Evolutionary conservation across 2,888 invertebrate species (phyloP), one percentile per base, ranked within the genome.

Genomic region (Rotaria macrura): DNA sequence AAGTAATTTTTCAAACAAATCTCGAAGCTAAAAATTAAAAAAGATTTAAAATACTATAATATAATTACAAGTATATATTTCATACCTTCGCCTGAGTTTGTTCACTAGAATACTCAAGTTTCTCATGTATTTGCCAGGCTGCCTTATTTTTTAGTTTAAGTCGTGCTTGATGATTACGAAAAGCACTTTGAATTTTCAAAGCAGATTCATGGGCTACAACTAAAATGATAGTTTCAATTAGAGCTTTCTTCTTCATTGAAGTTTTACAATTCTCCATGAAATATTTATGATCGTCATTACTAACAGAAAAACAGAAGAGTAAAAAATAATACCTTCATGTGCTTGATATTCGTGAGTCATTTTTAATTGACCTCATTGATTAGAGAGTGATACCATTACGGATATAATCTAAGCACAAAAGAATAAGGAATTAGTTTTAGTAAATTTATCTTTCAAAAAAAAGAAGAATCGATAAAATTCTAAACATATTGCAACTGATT

Each of bases 91-190:
- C 23, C 25, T 74, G 38, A 38, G 74, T 74, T 74, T 74, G 74
- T 74, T 74, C 74, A 40, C 74, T 74, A 7, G 74, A 38, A 74
- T 74, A 74, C 34, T 74, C 74, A 40, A 74, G 74, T 74, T 74
- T 74, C 40, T 74, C 74, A 74, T 74, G 74, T 23, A 40, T 74
- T 74, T 74, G 74, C 74, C 74, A 40, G 20, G 40, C 74, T 74
- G 74, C 74, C 17, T 74, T 38, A 0, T 74, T 74, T 74, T 74
- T 74, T 40, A 74, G 40, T 40, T 74, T 74, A 20, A 74, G 34
- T 40, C 74, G 74, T 23, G 74, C 74, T 74, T 74, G 74, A 74
- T 74, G 74, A 3, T 23, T 74, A 38, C 74, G 74, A 74, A 74
- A 74, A 23, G 74, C 74, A 38, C 17, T 25, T 25, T 74, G 74